Evolutionary conservation across 2,797 vertebrate genomes (phyloP), one percentile per base, ranked within the genome.

Genomic region (Enteromius thamalakanensis): DNA sequence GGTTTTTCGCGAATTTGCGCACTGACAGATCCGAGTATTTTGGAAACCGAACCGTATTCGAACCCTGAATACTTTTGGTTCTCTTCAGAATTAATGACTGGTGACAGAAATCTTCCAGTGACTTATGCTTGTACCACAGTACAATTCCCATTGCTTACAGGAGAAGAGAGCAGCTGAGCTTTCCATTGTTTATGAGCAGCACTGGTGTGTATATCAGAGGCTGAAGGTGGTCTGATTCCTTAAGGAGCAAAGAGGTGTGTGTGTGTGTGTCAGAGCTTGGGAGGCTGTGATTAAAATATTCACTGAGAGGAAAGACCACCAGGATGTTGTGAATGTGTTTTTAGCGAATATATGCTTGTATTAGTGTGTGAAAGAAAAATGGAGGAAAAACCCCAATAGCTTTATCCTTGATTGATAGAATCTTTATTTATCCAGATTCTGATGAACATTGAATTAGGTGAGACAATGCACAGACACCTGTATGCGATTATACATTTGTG

Each of bases 171-270:
- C 82, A 74, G 69, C 62, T 78, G 67, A 55, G 76, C 51, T 81
- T 87, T 86, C 86, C 86, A 84, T 74, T 88, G 88, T 89, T 89
- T 89, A 89, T 87, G 75, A 71, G 40, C 23, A 55, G 29, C 34
- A 49, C 71, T 76, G 69, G 81, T 82, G 72, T 87, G 84, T 89
- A 85, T 89, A 88, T 81, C 79, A 86, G 69, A 87, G 79, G 67
- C 53, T 80, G 82, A 87, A 87, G 89, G 87, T 87, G 88, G 87
- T 87, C 89, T 49, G 79, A 80, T 80, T 87, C 74, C 65, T 87
- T 80, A 79, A 79, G 37, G 67, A 74, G 42, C 71, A 42, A 45
- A 62, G 60, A 83, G 72, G 34, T 64, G 76, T 79, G 29, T 34
- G 29, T 23, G 82, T 79, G 45, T 82, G 55, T 40, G 60, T 77